Evolutionary conservation across 2,797 vertebrate species (phyloP), one percentile per base, ranked within the genome.

Genomic region (Paramormyrops hopkinsi): DNA sequence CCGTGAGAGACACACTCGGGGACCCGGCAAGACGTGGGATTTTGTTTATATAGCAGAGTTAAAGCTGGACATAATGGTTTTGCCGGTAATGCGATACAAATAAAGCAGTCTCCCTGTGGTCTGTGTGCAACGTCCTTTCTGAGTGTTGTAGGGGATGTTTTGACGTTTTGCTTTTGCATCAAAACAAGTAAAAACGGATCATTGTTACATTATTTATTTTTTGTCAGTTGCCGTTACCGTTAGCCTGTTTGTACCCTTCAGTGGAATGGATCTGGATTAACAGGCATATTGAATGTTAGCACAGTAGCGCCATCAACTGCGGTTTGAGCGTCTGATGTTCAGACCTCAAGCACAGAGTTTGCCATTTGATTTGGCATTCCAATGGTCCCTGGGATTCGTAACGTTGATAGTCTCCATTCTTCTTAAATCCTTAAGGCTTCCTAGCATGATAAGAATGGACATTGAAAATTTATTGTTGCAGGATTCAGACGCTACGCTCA

Each of bases 171-270:
- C 85, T 54, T 22, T 56, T 56, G 51, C 51, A 54, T 86, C 85
- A 56, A 86, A 86, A 54, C 14, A 54, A 86, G 85, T 33, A 33
- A 54, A 37, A 86, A 86, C 12, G 1, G 25, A 86, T 86, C 51
- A 53, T 86, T 86, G 85, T 86, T 86, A 37, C 85, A 54, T 54
- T 33, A 54, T 86, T 86, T 83, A 48, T 86, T 51, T 86, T 86
- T 86, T 33, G 51, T 33, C 25, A 22, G 51, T 33, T 17, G 22
- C 84, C 51, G 33, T 33, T 86, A 56, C 7, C 50, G 11, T 17
- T 86, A 56, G 22, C 51, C 14, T 17, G 14, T 37, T 37, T 56
- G 11, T 29, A 33, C 22, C 8, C 29, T 56, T 37, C 29, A 37
- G 4, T 25, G 8, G 51, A 41, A 37, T 37, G 29, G 50, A 19